Evolutionary conservation across 2,888 invertebrate species (phyloP), one percentile per base, ranked within the genome.

Genomic region (Dasysyrphus tricinctus): DNA sequence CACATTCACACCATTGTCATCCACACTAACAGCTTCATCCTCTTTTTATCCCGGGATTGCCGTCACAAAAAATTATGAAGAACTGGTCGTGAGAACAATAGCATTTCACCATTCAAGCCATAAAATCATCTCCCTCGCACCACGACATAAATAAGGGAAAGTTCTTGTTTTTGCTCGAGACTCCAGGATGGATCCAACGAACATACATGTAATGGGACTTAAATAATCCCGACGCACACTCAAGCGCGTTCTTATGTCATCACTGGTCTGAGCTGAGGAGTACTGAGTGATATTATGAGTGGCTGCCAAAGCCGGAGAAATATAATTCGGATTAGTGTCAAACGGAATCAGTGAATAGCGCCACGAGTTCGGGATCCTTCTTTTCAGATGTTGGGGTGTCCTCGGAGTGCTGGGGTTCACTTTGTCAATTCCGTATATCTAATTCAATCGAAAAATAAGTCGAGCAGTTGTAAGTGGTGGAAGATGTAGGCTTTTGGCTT

Each of bases 311-410:
- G 54, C 76, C 61, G 39, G 61, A 65, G 29, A 32, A 83, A 65
- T 29, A 63, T 85, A 70, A 85, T 81, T 81, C 74, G 63, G 73
- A 74, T 81, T 74, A 81, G 73, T 70, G 69, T 85, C 85, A 85
- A 81, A 85, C 61, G 69, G 81, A 85, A 81, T 85, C 77, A 81
- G 39, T 85, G 80, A 81, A 74, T 32, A 78, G 69, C 77, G 37
- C 37, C 65, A 39, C 73, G 63, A 85, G 84, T 72, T 1, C 24
- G 80, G 67, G 34, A 79, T 69, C 63, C 65, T 39, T 70, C 24
- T 24, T 75, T 32, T 70, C 24, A 54, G 16, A 67, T 49, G 34
- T 24, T 57, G 63, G 29, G 56, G 37, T 56, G 37, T 61, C 39
- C 65, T 63, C n/a, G 19, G 29, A 74, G 75, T 37, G 57, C 16